Evolutionary conservation across 1,140 invertebrate species (phyloP).

Genomic region (Mya arenaria): DNA sequence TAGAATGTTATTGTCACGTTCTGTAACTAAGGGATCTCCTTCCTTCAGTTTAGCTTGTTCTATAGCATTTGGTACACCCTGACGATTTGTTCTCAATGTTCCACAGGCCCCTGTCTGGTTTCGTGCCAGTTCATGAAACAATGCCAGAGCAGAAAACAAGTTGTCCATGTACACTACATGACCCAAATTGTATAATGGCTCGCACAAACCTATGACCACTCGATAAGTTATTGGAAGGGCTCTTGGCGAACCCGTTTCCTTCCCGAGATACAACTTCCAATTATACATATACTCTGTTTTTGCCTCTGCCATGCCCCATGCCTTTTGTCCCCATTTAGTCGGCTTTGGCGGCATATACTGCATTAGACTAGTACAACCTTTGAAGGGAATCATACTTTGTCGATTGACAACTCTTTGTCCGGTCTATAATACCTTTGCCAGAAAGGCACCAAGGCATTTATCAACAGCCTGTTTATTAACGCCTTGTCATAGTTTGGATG

Average conservation of each 20-base stretch:
- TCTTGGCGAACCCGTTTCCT: not conserved
- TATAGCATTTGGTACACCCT: too few relatives aligned
- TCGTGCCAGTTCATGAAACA: constrained; percentile 38
- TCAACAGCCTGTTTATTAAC: constrained; percentile 5
- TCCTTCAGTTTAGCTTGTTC: too few relatives aligned
- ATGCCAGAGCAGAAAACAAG: constrained; percentile 32
- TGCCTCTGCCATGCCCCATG: constrained; percentile 71
- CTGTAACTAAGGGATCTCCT: too few relatives aligned
- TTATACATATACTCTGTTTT: constrained; percentile 78
- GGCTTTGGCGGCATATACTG: constrained; percentile 82
- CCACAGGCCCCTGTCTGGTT: too few relatives aligned
- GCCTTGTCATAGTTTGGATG: constrained; percentile 23
- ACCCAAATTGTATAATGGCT: not conserved
- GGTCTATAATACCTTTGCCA: constrained; percentile 28
- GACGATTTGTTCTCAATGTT: too few relatives aligned
- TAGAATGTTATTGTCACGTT: too few relatives aligned
- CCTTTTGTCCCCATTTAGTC: constrained; percentile 81
- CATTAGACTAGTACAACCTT: constrained; percentile 75
- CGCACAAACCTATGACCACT: constrained; percentile 9
- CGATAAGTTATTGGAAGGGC: not conserved
- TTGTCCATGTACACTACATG: constrained; percentile 52
- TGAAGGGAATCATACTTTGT: constrained; percentile 74
- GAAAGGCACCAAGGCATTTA: constrained; percentile 16
- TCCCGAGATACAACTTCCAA: constrained; percentile 81
- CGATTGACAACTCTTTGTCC: constrained; percentile 59